phyloP scores from a whole-genome alignment of 2,113 vertebrate species.

The Oreochromis tanganicae region DNA sequence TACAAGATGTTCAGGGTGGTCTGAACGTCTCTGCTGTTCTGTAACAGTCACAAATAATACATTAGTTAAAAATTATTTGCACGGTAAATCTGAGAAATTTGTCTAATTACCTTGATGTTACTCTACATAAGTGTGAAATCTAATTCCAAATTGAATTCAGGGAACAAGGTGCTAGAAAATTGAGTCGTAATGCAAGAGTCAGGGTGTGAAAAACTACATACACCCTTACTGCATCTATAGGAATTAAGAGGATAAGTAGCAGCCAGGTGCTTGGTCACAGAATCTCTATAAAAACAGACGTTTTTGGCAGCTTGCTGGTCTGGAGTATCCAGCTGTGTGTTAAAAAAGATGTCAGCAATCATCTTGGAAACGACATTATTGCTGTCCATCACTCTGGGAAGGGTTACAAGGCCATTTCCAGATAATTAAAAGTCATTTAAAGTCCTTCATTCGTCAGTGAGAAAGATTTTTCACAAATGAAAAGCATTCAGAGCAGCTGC shows the following conservation, averaged over 20 bases:
- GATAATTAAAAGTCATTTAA: not conserved
- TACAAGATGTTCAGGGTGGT: slow-evolving; percentile 87
- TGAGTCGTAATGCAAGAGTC: not conserved
- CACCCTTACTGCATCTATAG: not conserved
- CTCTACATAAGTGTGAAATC: not conserved
- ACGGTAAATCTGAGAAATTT: not conserved
- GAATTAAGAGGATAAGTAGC: not conserved
- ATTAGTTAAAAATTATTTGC: not conserved
- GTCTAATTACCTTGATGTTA: not conserved
- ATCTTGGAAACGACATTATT: not conserved
- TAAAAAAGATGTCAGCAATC: not conserved
- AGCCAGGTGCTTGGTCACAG: not conserved
- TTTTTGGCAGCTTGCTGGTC: not conserved
- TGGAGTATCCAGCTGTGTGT: not conserved
- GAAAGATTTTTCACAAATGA: not conserved
- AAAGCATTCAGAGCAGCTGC: not conserved
- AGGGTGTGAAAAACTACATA: not conserved
- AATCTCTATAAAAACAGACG: not conserved
- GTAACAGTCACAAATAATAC: slow-evolving; percentile 45
- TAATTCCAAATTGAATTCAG: not conserved
- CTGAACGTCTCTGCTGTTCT: slow-evolving; percentile 89
- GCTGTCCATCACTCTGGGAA: not conserved
- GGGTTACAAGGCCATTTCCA: not conserved
- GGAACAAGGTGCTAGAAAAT: not conserved
- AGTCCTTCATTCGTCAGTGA: not conserved